These are phyloP conservation scores for Telenomus remus DNA, from an alignment of 1,140 invertebrate species.

Conservation along the genomic window DNA sequence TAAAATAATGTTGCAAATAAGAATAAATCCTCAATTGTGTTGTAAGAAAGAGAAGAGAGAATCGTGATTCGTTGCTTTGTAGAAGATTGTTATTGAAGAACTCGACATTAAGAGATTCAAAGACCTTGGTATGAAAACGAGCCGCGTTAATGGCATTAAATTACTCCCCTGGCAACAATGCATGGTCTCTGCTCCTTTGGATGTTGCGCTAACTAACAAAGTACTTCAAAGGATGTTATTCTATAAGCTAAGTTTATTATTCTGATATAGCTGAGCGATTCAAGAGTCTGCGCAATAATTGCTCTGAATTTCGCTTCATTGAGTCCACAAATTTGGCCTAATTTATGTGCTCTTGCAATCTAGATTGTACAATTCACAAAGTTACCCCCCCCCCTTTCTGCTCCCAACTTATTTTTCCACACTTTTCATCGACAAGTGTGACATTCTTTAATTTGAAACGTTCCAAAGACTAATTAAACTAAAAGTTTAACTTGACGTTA, in stretches of 20 bases:
- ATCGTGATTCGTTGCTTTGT: not conserved
- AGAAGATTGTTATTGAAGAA: constrained; percentile 2
- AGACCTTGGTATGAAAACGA: constrained; percentile 33
- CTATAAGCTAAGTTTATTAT: constrained; percentile 46
- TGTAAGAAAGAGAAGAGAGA: too few relatives aligned
- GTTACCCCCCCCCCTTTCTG: too few relatives aligned
- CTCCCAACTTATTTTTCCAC: too few relatives aligned
- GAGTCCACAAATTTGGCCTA: constrained; percentile 1
- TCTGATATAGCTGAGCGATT: constrained; percentile 23
- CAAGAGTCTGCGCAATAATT: constrained; percentile 13
- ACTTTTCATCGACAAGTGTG: too few relatives aligned
- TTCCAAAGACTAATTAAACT: too few relatives aligned
- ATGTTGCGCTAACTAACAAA: constrained; percentile 26
- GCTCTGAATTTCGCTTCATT: constrained; percentile 10
- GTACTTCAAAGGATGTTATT: constrained; percentile 38
- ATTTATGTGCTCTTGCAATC: not conserved
- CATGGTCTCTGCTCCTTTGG: constrained; percentile 26
- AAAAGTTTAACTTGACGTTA: too few relatives aligned
- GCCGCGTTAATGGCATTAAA: constrained; percentile 43
- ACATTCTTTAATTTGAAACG: too few relatives aligned
- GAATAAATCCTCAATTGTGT: too few relatives aligned
- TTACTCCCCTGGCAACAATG: constrained; percentile 22
- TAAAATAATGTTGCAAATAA: too few relatives aligned
- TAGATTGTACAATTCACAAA: not conserved
- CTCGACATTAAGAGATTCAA: constrained; percentile 25